Evolutionary conservation across 2,888 invertebrate species (phyloP), one percentile per base, ranked within the genome.

Genomic region (Vanessa cardui): DNA sequence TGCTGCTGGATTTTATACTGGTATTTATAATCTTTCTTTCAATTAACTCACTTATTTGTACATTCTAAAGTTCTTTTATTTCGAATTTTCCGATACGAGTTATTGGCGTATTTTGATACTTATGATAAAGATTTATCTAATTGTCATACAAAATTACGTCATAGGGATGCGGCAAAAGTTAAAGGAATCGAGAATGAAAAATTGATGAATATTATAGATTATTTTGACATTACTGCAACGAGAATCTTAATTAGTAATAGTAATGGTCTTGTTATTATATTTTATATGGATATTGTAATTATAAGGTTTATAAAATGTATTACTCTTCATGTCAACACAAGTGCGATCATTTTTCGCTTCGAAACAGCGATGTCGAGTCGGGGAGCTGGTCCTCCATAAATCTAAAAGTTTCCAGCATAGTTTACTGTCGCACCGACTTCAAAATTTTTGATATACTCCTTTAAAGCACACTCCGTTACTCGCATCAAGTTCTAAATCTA

Each of bases 1-100:
- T 0, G 93, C 96, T 54, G 96, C 96, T 54, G 96, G 97, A 31
- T 89, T 96, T 72, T 95, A 95, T 78, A 96, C 96, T 62, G 95
- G 96, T 95, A 88, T 74, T 71, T 73, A 73, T 69, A 63, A 33
- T 64, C 15, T 54, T 54, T 54, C 52, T 54, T 54, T 31, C 31
- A 54, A 18, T 56, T 56, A 56, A 39, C 33, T 33, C 31, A 56
- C 16, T 7, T 15, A 54, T 16, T 31, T 31, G 21, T 50, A 20
- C 18, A n/a, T 8, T 18, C 1, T 49, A 21, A 9, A 15, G 26
- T n/a, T n/a, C n/a, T 46, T 46, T n/a, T 46, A 49, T 18, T 49
- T 49, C 49, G 9, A 7, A 49, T 49, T 18, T 49, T 18, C 20
- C 49, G 18, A 49, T 49, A 49, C n/a, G 8, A 20, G 4, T 9